Conservation (phyloP, 2,113 vertebrate genomes). For the Neolamprologus variostigma region DNA sequence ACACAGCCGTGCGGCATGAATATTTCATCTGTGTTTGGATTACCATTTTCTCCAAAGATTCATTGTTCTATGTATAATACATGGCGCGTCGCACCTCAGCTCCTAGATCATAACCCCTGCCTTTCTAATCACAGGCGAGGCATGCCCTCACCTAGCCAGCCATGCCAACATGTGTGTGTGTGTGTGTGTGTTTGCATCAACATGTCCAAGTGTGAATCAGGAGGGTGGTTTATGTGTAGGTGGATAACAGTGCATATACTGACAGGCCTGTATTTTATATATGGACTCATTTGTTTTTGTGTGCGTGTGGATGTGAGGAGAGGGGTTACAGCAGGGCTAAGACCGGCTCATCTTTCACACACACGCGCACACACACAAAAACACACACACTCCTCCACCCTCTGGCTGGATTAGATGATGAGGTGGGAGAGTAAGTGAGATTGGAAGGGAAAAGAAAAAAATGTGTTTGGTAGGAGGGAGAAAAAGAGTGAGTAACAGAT, state of each 20-base stretch:
- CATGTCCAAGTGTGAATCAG: background rate
- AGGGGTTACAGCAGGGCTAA: conserved; percentile 55
- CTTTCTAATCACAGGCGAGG: conserved; percentile 36
- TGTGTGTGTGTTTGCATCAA: background rate
- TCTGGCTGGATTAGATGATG: conserved; percentile 64
- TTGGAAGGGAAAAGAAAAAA: conserved; percentile 36
- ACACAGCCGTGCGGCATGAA: conserved; percentile 44
- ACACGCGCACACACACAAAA: background rate
- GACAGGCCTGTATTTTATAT: background rate
- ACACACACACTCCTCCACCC: conserved; percentile 14
- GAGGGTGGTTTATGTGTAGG: background rate
- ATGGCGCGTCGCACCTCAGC: conserved; percentile 25
- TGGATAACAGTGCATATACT: background rate
- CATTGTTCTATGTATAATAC: conserved; percentile 60
- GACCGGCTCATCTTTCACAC: conserved; percentile 49
- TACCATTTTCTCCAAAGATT: conserved; percentile 52
- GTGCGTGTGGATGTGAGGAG: background rate
- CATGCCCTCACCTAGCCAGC: conserved; percentile 8
- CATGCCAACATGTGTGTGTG: background rate
- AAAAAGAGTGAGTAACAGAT: conserved; percentile 40
- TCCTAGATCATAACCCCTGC: conserved; percentile 41
- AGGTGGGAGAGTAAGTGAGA: conserved; percentile 55
- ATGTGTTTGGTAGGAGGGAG: conserved; percentile 33
- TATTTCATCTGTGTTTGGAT: conserved; percentile 67
- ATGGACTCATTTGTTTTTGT: background rate